phyloP scores from a whole-genome alignment of 2,113 vertebrate genomes.

The Neogobius melanostomus region DNA sequence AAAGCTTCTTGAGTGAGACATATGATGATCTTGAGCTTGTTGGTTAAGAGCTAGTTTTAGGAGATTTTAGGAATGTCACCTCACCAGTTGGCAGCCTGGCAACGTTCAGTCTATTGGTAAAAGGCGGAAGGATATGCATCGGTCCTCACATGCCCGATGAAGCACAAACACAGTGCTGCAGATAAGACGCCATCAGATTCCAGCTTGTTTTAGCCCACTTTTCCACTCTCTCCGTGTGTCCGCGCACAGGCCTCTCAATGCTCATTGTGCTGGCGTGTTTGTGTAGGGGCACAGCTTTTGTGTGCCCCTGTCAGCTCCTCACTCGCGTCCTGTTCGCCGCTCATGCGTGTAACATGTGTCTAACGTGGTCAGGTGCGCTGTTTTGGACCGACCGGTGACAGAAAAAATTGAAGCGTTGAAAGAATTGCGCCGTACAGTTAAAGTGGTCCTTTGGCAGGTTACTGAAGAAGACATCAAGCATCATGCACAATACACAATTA shows the following conservation, averaged over 20 bases:
- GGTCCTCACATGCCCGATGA: slow-evolving; percentile 34
- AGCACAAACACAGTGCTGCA: slow-evolving; percentile 32
- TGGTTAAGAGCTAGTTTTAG: no score
- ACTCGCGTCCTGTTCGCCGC: slow-evolving; percentile 48
- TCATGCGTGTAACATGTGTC: slow-evolving; percentile 1
- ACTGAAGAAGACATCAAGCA: no score
- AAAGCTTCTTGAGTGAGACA: no score
- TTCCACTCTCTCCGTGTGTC: slow-evolving; percentile 7
- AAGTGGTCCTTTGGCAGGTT: no score
- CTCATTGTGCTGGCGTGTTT: slow-evolving; percentile 70
- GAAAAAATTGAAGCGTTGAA: no score
- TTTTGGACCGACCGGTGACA: not conserved
- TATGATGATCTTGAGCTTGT: no score
- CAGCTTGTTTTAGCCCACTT: slow-evolving; percentile 20
- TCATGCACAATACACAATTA: no score
- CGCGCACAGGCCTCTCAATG: slow-evolving; percentile 53
- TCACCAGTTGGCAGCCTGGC: not conserved
- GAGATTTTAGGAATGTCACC: no score
- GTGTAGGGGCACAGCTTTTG: slow-evolving; percentile 65
- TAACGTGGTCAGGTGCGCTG: not conserved
- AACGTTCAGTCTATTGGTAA: not conserved
- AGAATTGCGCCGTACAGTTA: no score
- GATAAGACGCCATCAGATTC: slow-evolving; percentile 42
- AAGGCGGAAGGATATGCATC: slow-evolving; percentile 46
- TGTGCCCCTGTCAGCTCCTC: slow-evolving; percentile 50